These are phyloP conservation scores for Harpalus rufipes DNA, from an alignment of 2,888 invertebrate genomes.

Conservation along the genomic window DNA sequence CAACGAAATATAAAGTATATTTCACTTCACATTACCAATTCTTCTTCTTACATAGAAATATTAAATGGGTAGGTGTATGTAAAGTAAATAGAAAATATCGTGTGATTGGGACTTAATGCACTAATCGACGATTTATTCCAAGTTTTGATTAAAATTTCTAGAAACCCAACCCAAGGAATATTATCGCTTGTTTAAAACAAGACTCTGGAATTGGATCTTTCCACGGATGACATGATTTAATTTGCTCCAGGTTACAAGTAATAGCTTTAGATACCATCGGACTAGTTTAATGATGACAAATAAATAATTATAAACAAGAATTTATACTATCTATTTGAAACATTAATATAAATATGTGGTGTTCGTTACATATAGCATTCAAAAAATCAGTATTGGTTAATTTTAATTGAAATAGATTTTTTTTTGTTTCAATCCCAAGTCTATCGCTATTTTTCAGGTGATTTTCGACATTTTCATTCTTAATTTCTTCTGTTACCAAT, in stretches of 20 bases:
- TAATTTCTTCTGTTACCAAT: no score
- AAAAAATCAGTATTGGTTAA: no score
- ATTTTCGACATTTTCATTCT: no score
- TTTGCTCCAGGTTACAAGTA: slow-evolving; percentile 19
- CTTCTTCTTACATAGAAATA: no score
- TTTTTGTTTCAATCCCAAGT: no score
- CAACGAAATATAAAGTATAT: no score
- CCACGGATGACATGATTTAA: slow-evolving; percentile 23
- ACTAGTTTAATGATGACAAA: background rate
- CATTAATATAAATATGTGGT: no score
- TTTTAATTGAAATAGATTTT: no score
- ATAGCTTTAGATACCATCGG: slow-evolving; percentile 19
- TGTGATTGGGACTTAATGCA: background rate
- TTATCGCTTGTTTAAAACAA: slow-evolving; percentile 47
- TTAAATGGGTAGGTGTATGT: no score
- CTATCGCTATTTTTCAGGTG: no score
- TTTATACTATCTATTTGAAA: background rate
- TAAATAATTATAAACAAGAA: background rate
- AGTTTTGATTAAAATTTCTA: slow-evolving; percentile 45
- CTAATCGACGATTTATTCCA: slow-evolving; percentile 37
- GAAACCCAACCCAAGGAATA: slow-evolving; percentile 6
- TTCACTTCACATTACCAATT: no score
- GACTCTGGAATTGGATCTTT: slow-evolving; percentile 16
- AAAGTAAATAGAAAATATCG: background rate
- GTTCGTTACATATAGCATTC: no score